Evolutionary conservation across 2,113 vertebrate species (phyloP).

Genomic region (Peucedramus taeniatus): DNA sequence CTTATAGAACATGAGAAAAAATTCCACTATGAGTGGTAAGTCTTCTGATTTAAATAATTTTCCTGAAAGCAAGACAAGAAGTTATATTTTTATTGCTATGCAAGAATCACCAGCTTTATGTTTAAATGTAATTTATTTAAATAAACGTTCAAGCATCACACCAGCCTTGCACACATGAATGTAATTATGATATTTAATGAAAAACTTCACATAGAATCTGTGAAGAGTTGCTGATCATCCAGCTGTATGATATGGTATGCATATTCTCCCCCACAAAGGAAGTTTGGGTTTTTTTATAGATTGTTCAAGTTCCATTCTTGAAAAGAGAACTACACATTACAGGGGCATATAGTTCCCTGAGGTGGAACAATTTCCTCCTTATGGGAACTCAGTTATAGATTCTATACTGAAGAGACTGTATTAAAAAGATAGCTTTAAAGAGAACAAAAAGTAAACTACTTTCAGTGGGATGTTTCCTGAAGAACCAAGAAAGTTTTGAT

Average conservation of each 20-base stretch:
- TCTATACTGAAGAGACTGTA: neutral
- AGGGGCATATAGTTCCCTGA: neutral
- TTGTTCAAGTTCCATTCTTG: neutral
- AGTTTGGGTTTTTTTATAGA: neutral
- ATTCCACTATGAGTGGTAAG: constrained; percentile 66
- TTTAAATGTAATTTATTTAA: neutral
- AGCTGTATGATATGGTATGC: neutral
- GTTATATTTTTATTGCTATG: neutral
- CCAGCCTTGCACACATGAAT: neutral
- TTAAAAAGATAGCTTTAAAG: neutral
- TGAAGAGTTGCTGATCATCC: neutral
- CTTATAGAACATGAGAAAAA: constrained; percentile 81
- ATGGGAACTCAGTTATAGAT: neutral
- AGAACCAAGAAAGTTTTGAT: neutral
- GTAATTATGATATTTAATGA: neutral
- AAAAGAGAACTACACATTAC: neutral
- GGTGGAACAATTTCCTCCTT: neutral
- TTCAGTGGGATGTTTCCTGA: neutral
- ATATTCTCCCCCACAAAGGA: neutral
- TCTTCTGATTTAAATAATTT: constrained; percentile 78
- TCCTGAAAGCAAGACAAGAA: constrained; percentile 67
- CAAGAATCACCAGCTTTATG: neutral
- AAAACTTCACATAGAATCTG: neutral
- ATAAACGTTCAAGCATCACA: neutral
- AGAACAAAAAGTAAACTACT: neutral